phyloP scores from a whole-genome alignment of 2,113 vertebrate genomes.

The Peromyscus maniculatus region DNA sequence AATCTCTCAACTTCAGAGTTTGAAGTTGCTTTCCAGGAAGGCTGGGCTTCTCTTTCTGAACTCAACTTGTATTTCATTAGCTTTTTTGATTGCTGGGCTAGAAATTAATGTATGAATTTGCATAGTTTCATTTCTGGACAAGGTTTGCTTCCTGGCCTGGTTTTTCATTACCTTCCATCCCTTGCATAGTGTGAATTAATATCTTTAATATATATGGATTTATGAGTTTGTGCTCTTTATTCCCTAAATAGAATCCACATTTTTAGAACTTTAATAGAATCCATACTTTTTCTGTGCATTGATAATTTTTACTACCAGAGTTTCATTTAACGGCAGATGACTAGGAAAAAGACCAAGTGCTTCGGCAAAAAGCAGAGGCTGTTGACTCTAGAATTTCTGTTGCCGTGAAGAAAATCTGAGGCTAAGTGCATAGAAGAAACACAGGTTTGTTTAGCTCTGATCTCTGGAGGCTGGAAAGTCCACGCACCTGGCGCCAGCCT shows the following conservation, averaged over 20 bases:
- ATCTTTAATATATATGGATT: conserved; percentile 58
- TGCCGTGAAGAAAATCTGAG: neutral
- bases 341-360: neutral
- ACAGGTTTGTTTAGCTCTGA: neutral
- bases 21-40: neutral
- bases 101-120: conserved; percentile 27
- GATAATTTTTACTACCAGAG: neutral
- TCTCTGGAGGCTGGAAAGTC: neutral
- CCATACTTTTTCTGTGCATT: neutral
- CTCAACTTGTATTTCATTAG: neutral
- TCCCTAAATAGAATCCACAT: neutral
- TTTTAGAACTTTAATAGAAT: too few species aligned
- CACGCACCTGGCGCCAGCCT: neutral
- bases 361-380: neutral
- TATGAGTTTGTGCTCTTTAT: conserved; percentile 41
- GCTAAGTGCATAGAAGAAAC: neutral
- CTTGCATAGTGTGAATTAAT: neutral
- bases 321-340: conserved; percentile 27
- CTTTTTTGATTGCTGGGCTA: neutral
- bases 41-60: neutral
- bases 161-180: neutral
- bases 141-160: neutral
- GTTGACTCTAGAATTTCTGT: neutral
- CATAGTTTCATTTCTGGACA: conserved; percentile 15
- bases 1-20: neutral